Evolutionary conservation across 1,140 invertebrate genomes (phyloP).

Genomic region (Steinernema khuongi): DNA sequence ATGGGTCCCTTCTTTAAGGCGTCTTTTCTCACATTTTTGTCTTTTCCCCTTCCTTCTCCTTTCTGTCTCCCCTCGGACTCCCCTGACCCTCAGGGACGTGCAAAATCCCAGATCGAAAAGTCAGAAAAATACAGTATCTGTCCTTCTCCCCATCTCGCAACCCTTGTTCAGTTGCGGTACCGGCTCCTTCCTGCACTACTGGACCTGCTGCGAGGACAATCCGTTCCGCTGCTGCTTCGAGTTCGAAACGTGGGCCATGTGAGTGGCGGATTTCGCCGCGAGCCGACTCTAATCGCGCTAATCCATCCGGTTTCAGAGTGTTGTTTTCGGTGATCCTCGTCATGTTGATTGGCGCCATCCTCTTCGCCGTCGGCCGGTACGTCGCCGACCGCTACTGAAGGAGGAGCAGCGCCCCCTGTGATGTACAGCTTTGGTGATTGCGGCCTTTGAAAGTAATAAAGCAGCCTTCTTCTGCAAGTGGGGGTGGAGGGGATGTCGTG

Average conservation of each 20-base stretch:
- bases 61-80: no score
- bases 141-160: neutral
- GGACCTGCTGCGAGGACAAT: slow-evolving; percentile 55
- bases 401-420: no score
- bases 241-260: slow-evolving; percentile 57
- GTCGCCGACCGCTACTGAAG: slow-evolving; percentile 9
- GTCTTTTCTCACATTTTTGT: no score
- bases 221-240: slow-evolving; percentile 58
- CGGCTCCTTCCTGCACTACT: slow-evolving; percentile 56
- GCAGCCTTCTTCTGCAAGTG: no score
- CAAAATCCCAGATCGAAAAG: neutral
- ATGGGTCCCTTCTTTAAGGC: no score
- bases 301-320: slow-evolving; percentile 10
- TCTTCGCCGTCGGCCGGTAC: slow-evolving; percentile 9
- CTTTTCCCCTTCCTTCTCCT: no score
- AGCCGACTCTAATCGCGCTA: neutral
- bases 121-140: neutral
- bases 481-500: no score
- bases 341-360: slow-evolving; percentile 5
- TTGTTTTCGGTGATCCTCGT: slow-evolving; percentile 9
- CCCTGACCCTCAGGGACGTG: no score
- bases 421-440: no score
- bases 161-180: slow-evolving; percentile 44
- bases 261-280: slow-evolving; percentile 21
- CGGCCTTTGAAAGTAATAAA: no score